Conservation (phyloP, 2,797 vertebrate species). For the Chiroxiphia lanceolata region DNA sequence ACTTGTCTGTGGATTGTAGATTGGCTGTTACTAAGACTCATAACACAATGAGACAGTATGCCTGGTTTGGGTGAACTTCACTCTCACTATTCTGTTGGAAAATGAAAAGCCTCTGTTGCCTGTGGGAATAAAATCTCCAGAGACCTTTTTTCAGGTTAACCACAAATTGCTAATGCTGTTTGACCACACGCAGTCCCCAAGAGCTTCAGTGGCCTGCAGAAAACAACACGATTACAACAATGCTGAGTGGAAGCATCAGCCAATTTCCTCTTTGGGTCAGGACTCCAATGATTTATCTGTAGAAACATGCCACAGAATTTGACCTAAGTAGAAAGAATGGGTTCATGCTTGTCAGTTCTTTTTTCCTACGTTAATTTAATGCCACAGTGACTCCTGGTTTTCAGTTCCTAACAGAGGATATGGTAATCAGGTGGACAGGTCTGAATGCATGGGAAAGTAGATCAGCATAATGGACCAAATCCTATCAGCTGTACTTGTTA, state of each 20-base stretch:
- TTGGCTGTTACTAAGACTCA: background rate
- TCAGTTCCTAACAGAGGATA: background rate
- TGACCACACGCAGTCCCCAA: background rate
- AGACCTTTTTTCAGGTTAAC: background rate
- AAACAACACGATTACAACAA: background rate
- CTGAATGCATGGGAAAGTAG: background rate
- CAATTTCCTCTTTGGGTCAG: background rate
- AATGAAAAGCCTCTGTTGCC: background rate
- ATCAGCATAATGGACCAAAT: background rate
- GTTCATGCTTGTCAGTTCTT: background rate
- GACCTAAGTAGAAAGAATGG: background rate
- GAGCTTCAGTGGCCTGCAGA: background rate
- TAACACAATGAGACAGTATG: background rate
- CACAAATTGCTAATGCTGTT: background rate
- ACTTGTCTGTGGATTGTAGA: background rate
- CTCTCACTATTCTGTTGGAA: background rate
- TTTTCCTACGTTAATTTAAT: background rate
- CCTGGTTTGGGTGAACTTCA: background rate
- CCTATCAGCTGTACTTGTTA: background rate
- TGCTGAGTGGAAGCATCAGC: background rate
- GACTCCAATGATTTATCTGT: background rate
- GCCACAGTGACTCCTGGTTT: background rate
- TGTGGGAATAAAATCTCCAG: background rate
- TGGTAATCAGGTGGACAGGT: background rate
- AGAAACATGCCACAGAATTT: background rate